Evolutionary conservation across 2,888 invertebrate species (phyloP), one percentile per base, ranked within the genome.

Genomic region (Zaprionus lineosus): DNA sequence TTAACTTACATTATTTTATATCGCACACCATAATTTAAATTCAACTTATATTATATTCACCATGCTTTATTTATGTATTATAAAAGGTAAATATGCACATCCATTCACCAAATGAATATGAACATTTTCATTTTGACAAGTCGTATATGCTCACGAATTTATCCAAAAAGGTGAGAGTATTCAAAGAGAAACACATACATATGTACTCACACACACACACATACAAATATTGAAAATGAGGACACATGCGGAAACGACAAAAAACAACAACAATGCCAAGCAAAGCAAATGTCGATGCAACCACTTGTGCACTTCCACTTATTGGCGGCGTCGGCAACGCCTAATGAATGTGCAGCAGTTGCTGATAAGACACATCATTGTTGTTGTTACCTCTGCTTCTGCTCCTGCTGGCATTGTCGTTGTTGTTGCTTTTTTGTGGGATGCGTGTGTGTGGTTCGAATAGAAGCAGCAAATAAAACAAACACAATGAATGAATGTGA

Each of bases 241-340:
- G 4, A 48, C 37, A 39, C 31, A 63, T 52, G 56, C 69, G 68
- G 68, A 67, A 69, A 47, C 53, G 53, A 16, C 19, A 60, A 31
- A 31, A 12, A 26, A 52, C 24, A 37, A 9, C 14, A 51, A 37
- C 47, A 57, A 44, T 39, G 40, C 46, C 47, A 58, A 52, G 46
- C 12, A 36, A 29, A 34, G 40, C 52, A 40, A 59, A 64, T 59
- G 63, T 29, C 70, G 67, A 62, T 59, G 68, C 67, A 67, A 75
- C 68, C 74, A 70, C 74, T 74, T 66, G 74, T 73, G 43, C 63
- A 65, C 64, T 68, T 81, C 77, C 77, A 78, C 77, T 78, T 81
- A 77, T 74, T 71, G 77, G 81, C 71, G 71, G 71, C 81, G 65
- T 69, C 57, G 64, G 36, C 64, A 37, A 15, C 29, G 46, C 52